Evolutionary conservation across 2,797 vertebrate genomes (phyloP).

Genomic region (Kryptopterus vitreolus): DNA sequence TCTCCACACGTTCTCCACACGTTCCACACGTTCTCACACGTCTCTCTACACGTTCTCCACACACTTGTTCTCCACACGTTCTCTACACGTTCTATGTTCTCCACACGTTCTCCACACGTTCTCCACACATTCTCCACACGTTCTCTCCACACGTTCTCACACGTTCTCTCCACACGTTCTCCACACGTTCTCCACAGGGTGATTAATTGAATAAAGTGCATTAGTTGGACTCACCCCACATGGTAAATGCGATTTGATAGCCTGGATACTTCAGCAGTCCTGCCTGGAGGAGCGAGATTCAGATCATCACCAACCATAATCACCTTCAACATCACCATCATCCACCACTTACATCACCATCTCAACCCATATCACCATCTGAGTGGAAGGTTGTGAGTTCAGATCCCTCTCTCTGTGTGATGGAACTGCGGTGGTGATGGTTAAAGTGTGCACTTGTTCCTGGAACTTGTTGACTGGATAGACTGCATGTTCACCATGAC

Average conservation of each 20-base stretch:
- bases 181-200: neutral
- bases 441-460: no score
- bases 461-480: neutral
- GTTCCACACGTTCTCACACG: no score
- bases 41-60: no score
- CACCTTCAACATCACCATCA: neutral
- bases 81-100: no score
- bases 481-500: neutral
- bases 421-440: no score
- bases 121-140: no score
- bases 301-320: neutral
- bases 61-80: constrained; percentile 79
- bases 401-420: no score
- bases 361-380: no score
- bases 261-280: constrained; percentile 87
- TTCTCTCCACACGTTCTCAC: no score
- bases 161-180: neutral
- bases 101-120: no score
- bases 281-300: constrained; percentile 65
- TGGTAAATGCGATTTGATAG: constrained; percentile 87
- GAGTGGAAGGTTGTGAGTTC: no score
- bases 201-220: neutral
- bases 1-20: neutral
- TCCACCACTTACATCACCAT: no score
- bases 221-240: constrained; percentile 79